phyloP scores from a whole-genome alignment of 2,113 vertebrate species.

The Morone chrysops region DNA sequence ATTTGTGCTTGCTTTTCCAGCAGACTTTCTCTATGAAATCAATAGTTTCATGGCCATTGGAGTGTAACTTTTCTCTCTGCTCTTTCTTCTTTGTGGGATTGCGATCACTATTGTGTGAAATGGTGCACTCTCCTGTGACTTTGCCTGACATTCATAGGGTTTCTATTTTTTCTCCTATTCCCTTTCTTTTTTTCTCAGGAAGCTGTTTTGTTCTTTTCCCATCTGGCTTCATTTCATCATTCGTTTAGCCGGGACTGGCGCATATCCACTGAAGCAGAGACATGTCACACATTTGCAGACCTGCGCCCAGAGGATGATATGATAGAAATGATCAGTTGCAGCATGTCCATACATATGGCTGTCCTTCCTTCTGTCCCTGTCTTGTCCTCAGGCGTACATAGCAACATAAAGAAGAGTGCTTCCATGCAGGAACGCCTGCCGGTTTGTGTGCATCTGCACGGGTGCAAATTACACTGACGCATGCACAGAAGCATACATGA shows the following conservation, averaged over 20 bases:
- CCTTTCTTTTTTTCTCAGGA: conserved; percentile 19
- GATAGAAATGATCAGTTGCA: conserved; percentile 61
- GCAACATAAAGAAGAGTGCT: not conserved
- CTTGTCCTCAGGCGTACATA: conserved; percentile 15
- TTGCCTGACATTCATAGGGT: conserved; percentile 58
- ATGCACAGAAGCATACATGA: not conserved
- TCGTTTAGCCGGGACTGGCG: conserved; percentile 56
- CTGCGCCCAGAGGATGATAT: conserved; percentile 46
- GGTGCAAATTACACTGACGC: conserved; percentile 28
- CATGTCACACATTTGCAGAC: conserved; percentile 62
- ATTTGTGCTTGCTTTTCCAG: conserved; percentile 57
- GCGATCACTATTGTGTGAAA: conserved; percentile 67
- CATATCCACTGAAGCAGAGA: conserved; percentile 49
- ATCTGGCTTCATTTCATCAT: conserved; percentile 71
- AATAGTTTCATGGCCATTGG: conserved; percentile 77
- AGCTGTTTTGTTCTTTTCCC: conserved; percentile 65
- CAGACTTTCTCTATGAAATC: conserved; percentile 73
- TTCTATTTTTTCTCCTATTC: not conserved
- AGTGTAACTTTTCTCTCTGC: conserved; percentile 61
- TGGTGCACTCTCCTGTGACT: conserved; percentile 68
- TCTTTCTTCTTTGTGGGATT: conserved; percentile 57
- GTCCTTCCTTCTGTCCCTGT: conserved; percentile 36
- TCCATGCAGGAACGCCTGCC: not conserved
- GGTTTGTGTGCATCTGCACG: conserved; percentile 1
- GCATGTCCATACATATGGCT: conserved; percentile 54